These are phyloP conservation scores for Acanthochromis polyacanthus DNA, from an alignment of 2,113 vertebrate genomes.

Conservation along the genomic window DNA sequence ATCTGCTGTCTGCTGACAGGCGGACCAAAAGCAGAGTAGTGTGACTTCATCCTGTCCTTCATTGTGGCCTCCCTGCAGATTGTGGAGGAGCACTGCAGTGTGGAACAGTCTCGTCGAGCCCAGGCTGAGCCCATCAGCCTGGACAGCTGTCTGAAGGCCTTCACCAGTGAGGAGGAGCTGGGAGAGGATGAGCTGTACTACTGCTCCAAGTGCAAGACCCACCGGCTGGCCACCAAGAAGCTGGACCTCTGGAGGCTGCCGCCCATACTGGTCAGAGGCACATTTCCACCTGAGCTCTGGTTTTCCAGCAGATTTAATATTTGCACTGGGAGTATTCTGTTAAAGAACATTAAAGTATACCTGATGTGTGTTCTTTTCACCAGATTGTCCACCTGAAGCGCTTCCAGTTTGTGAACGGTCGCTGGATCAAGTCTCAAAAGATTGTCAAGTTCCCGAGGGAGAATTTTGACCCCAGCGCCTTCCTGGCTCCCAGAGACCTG, in stretches of 20 bases:
- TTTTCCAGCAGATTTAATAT: neutral
- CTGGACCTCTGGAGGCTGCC: slow-evolving; percentile 99
- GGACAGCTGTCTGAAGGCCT: slow-evolving; percentile 95
- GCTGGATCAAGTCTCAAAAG: slow-evolving; percentile 99
- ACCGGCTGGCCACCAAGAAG: slow-evolving; percentile 97
- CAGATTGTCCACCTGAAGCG: slow-evolving; percentile 99
- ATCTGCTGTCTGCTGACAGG: neutral
- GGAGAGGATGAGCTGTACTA: slow-evolving; percentile 99
- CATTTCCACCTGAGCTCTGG: neutral
- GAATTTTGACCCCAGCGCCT: slow-evolving; percentile 96
- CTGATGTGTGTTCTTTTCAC: neutral
- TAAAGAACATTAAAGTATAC: accelerated
- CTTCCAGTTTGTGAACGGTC: slow-evolving; percentile 98
- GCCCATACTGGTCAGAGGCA: slow-evolving; percentile 90
- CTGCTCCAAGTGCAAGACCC: slow-evolving; percentile 98
- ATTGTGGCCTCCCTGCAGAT: slow-evolving; percentile 81
- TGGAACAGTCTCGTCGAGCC: slow-evolving; percentile 93
- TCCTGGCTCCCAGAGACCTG: slow-evolving; percentile 93
- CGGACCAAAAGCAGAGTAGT: neutral
- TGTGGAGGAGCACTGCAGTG: slow-evolving; percentile 95
- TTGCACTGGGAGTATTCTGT: neutral
- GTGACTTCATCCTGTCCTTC: neutral
- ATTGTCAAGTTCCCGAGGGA: slow-evolving; percentile 97
- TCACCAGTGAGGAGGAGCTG: slow-evolving; percentile 96
- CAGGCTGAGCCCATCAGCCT: slow-evolving; percentile 98